Evolutionary conservation across 2,888 invertebrate species (phyloP).

Genomic region (Metallyticus violacea): DNA sequence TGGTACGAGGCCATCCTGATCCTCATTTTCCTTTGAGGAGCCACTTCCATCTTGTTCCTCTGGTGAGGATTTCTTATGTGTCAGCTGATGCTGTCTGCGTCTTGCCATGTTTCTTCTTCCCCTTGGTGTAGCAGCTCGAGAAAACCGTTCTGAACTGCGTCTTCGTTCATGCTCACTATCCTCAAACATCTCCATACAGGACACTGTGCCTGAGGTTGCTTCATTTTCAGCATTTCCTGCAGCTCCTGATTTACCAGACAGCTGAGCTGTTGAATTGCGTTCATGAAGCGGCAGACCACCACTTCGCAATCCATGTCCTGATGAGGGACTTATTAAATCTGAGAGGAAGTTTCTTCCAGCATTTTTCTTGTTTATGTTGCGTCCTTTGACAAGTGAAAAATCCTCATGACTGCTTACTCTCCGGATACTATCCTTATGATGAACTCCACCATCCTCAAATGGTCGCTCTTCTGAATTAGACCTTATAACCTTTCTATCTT

Average conservation of each 20-base stretch:
- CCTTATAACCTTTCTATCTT: slow-evolving; percentile 54
- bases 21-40: slow-evolving; percentile 35
- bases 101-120: slow-evolving; percentile 46
- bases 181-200: slow-evolving; percentile 41
- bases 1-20: slow-evolving; percentile 3
- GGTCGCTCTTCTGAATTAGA: slow-evolving; percentile 36
- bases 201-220: background rate
- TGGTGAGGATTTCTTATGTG: background rate
- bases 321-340: slow-evolving; percentile 29
- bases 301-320: slow-evolving; percentile 45
- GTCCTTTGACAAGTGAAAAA: slow-evolving; percentile 41
- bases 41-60: slow-evolving; percentile 29
- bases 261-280: slow-evolving; percentile 38
- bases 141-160: slow-evolving; percentile 62
- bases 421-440: slow-evolving; percentile 45
- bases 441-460: slow-evolving; percentile 25
- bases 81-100: slow-evolving; percentile 6
- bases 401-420: slow-evolving; percentile 64
- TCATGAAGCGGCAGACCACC: slow-evolving; percentile 41
- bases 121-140: slow-evolving; percentile 58
- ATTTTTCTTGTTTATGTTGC: slow-evolving; percentile 37
- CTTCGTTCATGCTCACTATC: slow-evolving; percentile 61
- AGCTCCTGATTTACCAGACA: background rate
- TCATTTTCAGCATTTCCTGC: background rate
- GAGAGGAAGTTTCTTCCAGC: slow-evolving; percentile 25